A percentile compares a stretch with the other conserved stretches of the same genome.
phyloP scores from a whole-genome alignment of 2,797 vertebrate genomes.

The Esox masquinongy region DNA sequence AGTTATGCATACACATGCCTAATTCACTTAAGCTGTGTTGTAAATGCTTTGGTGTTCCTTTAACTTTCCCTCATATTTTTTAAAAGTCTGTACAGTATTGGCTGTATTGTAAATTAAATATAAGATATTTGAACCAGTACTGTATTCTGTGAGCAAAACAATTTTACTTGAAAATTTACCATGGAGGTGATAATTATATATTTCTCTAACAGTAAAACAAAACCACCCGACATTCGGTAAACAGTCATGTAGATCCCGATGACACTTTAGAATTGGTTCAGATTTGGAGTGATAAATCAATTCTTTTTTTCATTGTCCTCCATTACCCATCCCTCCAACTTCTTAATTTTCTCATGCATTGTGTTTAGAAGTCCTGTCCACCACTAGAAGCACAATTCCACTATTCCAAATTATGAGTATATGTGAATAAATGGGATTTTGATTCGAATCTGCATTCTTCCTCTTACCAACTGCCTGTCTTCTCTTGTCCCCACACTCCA shows the following conservation, averaged over 20 bases:
- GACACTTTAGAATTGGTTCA: neutral
- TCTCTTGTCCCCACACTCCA: too few species aligned
- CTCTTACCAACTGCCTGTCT: too few species aligned
- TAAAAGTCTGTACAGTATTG: neutral
- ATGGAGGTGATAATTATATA: neutral
- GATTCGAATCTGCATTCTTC: too few species aligned
- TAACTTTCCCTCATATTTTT: neutral
- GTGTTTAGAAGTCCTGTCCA: too few species aligned
- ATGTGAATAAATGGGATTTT: too few species aligned
- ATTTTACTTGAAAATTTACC: neutral
- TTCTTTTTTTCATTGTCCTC: neutral
- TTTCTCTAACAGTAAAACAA: neutral
- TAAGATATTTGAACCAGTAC: neutral
- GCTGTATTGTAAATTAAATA: neutral
- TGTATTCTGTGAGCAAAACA: neutral
- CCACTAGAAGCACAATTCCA: too few species aligned
- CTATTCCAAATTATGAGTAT: too few species aligned
- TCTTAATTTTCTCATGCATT: neutral
- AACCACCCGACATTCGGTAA: neutral
- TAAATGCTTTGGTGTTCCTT: neutral
- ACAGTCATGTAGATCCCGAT: neutral
- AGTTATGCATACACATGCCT: constrained; percentile 3
- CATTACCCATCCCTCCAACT: neutral
- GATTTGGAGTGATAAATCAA: neutral
- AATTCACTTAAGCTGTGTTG: neutral